These are phyloP conservation scores for Dimorphilus gyrociliatus DNA, from an alignment of 2,888 invertebrate species.

Conservation along the genomic window DNA sequence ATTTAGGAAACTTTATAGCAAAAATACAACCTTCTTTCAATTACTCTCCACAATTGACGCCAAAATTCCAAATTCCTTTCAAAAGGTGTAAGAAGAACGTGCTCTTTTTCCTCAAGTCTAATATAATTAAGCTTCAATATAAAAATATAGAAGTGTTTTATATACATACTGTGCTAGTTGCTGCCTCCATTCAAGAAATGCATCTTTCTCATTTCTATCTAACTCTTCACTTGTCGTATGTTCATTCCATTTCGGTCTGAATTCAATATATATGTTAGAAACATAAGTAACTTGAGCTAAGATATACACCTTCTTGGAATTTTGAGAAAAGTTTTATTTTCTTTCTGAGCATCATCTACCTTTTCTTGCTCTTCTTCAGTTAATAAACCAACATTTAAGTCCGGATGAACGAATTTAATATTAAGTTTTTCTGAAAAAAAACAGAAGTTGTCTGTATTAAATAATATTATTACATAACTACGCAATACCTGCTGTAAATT, in stretches of 20 bases:
- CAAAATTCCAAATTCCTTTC: constrained; percentile 95
- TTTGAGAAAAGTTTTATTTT: constrained; percentile 46
- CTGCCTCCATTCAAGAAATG: constrained; percentile 78
- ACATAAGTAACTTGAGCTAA: too few relatives aligned
- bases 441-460: constrained; percentile 3
- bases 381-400: constrained; percentile 42
- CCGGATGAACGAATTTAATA: constrained; percentile 53
- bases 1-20: too few relatives aligned
- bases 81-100: constrained; percentile 76
- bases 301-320: constrained; percentile 59
- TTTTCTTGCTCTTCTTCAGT: constrained; percentile 43
- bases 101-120: constrained; percentile 44
- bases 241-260: constrained; percentile 60
- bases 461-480: constrained; percentile 1
- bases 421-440: constrained; percentile 65
- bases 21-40: constrained; percentile 53
- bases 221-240: constrained; percentile 63
- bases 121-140: constrained; percentile 3
- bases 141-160: neutral
- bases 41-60: constrained; percentile 93
- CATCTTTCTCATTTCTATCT: constrained; percentile 56
- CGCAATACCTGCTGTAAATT: constrained; percentile 55
- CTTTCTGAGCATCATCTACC: constrained; percentile 21
- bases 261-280: constrained; percentile 11
- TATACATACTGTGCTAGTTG: constrained; percentile 48